phyloP scores from a whole-genome alignment of 2,888 invertebrate genomes.

The Cephus nigrinus region DNA sequence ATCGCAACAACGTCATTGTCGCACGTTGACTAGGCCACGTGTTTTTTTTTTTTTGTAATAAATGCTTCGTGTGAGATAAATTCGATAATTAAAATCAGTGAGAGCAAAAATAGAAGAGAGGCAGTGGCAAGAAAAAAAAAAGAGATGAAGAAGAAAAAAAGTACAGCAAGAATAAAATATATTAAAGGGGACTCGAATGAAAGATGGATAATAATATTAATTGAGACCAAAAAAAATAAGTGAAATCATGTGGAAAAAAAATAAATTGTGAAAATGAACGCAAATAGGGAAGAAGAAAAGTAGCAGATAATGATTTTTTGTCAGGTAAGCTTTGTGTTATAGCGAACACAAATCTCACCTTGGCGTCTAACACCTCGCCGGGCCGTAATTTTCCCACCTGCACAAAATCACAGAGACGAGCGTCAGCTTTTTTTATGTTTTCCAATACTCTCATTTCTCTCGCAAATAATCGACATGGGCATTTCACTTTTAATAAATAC shows the following conservation, averaged over 20 bases:
- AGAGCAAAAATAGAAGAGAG: neutral
- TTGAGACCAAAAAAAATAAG: neutral
- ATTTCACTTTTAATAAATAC: neutral
- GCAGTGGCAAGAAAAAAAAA: neutral
- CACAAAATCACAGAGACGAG: slow-evolving; percentile 65
- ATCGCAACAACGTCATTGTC: neutral
- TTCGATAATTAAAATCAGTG: neutral
- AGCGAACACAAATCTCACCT: slow-evolving; percentile 78
- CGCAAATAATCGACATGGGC: neutral
- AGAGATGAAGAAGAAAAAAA: neutral
- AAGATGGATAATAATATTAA: neutral
- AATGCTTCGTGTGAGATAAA: neutral
- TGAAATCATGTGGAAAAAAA: neutral
- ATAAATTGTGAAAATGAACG: slow-evolving; percentile 25
- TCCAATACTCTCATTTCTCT: neutral
- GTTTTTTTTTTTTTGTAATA: neutral
- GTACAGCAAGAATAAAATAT: neutral
- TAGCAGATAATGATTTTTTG: slow-evolving; percentile 25
- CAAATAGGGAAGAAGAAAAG: slow-evolving; percentile 11
- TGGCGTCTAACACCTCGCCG: slow-evolving; percentile 80
- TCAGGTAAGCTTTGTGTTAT: slow-evolving; percentile 68
- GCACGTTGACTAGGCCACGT: neutral
- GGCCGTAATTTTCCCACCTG: slow-evolving; percentile 82
- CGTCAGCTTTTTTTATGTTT: slow-evolving; percentile 3
- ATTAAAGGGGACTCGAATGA: neutral